Evolutionary conservation across 2,113 vertebrate species (phyloP).

Genomic region (Silurus glanis): DNA sequence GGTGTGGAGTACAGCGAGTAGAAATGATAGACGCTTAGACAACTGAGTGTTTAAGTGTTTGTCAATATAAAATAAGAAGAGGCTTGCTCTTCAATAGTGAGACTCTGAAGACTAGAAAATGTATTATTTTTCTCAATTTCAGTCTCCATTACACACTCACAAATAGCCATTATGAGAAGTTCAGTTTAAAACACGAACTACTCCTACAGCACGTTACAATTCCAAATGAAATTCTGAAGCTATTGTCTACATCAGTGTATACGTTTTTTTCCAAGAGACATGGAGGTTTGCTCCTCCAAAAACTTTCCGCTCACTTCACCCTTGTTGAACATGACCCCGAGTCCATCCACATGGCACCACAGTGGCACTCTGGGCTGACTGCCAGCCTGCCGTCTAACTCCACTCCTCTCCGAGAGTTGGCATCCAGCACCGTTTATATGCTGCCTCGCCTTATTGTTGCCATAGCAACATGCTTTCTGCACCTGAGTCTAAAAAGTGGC

Average conservation of each 20-base stretch:
- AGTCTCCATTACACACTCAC: background rate
- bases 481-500: background rate
- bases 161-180: background rate
- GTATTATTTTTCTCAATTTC: background rate
- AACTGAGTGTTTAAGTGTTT: background rate
- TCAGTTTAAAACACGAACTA: background rate
- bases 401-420: constrained; percentile 5
- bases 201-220: background rate
- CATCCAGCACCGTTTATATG: constrained; percentile 20
- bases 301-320: background rate
- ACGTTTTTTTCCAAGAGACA: background rate
- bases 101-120: background rate
- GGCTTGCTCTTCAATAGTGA: background rate
- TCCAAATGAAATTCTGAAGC: background rate
- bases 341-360: background rate
- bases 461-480: constrained; percentile 39
- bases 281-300: background rate
- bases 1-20: background rate
- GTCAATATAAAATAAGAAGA: background rate
- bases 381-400: background rate
- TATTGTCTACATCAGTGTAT: background rate
- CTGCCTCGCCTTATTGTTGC: constrained; percentile 44
- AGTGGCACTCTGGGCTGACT: background rate
- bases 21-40: background rate
- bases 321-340: constrained; percentile 1